Evolutionary conservation across 2,797 vertebrate species (phyloP).

Genomic region (Gallinago stenura): DNA sequence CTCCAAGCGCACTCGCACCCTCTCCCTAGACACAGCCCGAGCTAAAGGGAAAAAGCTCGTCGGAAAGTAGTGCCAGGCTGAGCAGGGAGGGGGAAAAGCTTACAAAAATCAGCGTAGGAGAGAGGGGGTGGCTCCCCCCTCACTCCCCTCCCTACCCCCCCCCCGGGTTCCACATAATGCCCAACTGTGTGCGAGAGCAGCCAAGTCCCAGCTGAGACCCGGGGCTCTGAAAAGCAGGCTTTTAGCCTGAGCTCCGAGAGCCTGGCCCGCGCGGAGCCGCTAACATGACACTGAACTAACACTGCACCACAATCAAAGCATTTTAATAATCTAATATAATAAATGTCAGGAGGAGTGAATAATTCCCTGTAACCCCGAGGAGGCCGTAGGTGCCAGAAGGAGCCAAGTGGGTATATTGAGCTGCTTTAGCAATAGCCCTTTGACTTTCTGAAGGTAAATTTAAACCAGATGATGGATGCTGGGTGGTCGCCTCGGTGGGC

Average conservation of each 20-base stretch:
- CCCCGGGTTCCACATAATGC: not conserved
- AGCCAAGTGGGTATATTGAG: conserved; percentile 20
- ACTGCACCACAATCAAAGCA: conserved; percentile 50
- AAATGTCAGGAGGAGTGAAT: conserved; percentile 68
- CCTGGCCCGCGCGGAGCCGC: not conserved
- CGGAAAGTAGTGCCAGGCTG: not conserved
- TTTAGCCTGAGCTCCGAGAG: not conserved
- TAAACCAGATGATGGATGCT: conserved; percentile 45
- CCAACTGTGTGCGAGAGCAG: conserved; percentile 43
- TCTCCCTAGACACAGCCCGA: not conserved
- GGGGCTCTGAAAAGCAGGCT: conserved; percentile 47
- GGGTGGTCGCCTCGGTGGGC: conserved; percentile 50
- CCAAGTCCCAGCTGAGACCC: not conserved
- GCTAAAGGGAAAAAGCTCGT: not conserved
- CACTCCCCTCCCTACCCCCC: not conserved
- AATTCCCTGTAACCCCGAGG: conserved; percentile 62
- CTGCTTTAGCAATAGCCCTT: conserved; percentile 54
- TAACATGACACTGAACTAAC: conserved; percentile 65
- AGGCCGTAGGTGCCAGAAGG: conserved; percentile 48
- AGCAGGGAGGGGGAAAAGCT: not conserved
- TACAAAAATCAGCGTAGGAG: not conserved
- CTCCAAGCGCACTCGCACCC: rapidly evolving
- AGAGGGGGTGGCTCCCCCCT: not conserved
- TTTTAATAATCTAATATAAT: conserved; percentile 68
- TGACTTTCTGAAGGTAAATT: conserved; percentile 58